Percentiles rank a stretch among this genome's conserved stretches.
Evolutionary conservation across 2,797 vertebrate genomes (phyloP).

Genomic region (Clarias pachynema): DNA sequence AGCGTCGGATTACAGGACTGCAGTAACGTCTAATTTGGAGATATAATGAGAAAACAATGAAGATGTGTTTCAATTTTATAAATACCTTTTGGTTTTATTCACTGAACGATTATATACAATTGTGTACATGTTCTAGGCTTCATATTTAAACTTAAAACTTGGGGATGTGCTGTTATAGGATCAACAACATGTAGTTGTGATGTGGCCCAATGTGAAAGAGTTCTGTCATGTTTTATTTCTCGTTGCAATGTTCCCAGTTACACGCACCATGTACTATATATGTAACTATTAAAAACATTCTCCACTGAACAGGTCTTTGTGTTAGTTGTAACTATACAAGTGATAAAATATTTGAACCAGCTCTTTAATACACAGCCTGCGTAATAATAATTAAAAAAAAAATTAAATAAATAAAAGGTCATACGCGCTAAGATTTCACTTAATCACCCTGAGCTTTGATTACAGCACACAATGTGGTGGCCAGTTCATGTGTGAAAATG

Average conservation of each 20-base stretch:
- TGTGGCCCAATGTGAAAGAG: neutral
- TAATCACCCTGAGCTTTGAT: too few relatives aligned
- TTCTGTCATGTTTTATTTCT: neutral
- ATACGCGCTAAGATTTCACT: too few relatives aligned
- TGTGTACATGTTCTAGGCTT: neutral
- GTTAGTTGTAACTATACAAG: neutral
- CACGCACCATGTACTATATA: neutral
- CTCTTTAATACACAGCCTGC: neutral
- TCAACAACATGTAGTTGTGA: neutral
- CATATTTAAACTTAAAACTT: neutral
- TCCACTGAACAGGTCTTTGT: neutral
- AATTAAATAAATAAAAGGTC: too few relatives aligned
- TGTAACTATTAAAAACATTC: neutral
- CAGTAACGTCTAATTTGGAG: conserved; percentile 79
- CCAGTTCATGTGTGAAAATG: too few relatives aligned
- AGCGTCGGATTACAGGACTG: conserved; percentile 72
- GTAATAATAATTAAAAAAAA: too few relatives aligned
- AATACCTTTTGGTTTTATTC: neutral
- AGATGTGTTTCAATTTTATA: neutral
- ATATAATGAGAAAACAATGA: neutral
- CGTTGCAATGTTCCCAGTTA: neutral
- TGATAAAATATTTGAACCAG: neutral
- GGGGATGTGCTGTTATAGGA: neutral
- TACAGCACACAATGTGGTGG: too few relatives aligned
- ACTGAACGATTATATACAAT: neutral